A percentile compares a stretch with the other conserved stretches of the same genome.
These are phyloP conservation scores for Ectemnius continuus DNA, from an alignment of 2,888 invertebrate genomes.

Conservation along the genomic window DNA sequence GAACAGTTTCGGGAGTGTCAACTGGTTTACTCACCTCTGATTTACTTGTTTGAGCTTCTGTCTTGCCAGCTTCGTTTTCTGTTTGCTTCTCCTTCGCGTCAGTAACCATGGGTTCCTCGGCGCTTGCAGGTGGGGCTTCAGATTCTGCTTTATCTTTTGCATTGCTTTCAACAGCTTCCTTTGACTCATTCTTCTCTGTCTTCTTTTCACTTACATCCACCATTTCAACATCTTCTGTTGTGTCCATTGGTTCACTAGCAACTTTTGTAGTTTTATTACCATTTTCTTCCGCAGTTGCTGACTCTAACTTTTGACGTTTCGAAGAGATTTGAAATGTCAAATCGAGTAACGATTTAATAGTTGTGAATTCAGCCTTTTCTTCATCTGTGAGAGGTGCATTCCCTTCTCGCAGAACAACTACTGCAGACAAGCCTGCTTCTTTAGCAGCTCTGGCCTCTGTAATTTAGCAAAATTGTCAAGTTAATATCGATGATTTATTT, in stretches of 20 bases:
- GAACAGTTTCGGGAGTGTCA: conserved; percentile 36
- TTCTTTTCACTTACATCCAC: conserved; percentile 58
- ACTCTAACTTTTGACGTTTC: conserved; percentile 74
- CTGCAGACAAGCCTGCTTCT: conserved; percentile 84
- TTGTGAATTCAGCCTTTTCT: conserved; percentile 80
- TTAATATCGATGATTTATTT: not conserved
- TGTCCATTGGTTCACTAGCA: conserved; percentile 70
- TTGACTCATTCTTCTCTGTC: conserved; percentile 45
- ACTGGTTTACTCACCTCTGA: conserved; percentile 38
- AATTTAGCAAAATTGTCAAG: conserved; percentile 8
- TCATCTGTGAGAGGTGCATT: conserved; percentile 85
- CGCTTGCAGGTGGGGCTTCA: conserved; percentile 21
- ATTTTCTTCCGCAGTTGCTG: conserved; percentile 43
- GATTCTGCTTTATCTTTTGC: conserved; percentile 57
- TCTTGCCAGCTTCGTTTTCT: conserved; percentile 24
- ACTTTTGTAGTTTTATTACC: conserved; percentile 33
- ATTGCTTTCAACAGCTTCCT: conserved; percentile 36
- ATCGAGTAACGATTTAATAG: conserved; percentile 83
- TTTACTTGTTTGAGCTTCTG: conserved; percentile 25
- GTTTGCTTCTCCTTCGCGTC: conserved; percentile 48
- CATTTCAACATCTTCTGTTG: conserved; percentile 68
- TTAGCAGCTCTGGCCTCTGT: conserved; percentile 92
- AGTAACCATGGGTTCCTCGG: conserved; percentile 38
- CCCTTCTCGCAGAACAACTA: conserved; percentile 88
- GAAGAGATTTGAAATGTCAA: conserved; percentile 75